A percentile compares a stretch with the other conserved stretches of the same genome.
These are phyloP conservation scores for Allygus modestus DNA, from an alignment of 2,888 invertebrate species.

Conservation along the genomic window DNA sequence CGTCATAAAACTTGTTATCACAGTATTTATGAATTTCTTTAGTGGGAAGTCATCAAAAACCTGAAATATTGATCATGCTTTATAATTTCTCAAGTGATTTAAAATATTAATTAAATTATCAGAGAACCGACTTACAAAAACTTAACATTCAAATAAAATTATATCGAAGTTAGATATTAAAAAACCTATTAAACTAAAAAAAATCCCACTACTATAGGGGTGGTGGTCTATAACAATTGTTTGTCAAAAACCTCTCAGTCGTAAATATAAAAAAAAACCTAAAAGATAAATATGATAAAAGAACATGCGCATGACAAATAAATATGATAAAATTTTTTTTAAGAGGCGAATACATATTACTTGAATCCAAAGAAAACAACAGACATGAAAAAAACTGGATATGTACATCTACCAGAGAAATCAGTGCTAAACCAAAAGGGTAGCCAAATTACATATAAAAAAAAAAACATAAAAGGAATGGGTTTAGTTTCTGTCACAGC, in stretches of 20 bases:
- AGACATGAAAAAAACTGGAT: background rate
- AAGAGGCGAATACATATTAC: background rate
- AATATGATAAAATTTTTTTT: background rate
- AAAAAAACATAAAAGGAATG: conserved; percentile 45
- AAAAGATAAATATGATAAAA: background rate
- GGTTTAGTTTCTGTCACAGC: conserved; percentile 51
- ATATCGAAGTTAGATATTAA: background rate
- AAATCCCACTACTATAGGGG: background rate
- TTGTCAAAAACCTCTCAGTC: background rate
- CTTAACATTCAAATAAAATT: background rate
- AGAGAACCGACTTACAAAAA: background rate
- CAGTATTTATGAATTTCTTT: background rate
- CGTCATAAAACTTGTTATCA: background rate
- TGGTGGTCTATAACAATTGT: background rate
- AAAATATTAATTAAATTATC: background rate
- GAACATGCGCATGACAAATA: background rate
- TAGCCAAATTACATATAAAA: background rate
- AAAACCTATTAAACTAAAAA: background rate
- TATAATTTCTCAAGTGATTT: background rate
- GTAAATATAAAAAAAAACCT: too few relatives aligned
- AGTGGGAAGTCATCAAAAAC: background rate
- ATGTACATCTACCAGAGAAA: background rate
- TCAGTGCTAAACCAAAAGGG: background rate
- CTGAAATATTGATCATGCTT: background rate
- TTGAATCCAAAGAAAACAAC: background rate